phyloP scores from a whole-genome alignment of 2,888 invertebrate species.

The Tiliacea citrago region DNA sequence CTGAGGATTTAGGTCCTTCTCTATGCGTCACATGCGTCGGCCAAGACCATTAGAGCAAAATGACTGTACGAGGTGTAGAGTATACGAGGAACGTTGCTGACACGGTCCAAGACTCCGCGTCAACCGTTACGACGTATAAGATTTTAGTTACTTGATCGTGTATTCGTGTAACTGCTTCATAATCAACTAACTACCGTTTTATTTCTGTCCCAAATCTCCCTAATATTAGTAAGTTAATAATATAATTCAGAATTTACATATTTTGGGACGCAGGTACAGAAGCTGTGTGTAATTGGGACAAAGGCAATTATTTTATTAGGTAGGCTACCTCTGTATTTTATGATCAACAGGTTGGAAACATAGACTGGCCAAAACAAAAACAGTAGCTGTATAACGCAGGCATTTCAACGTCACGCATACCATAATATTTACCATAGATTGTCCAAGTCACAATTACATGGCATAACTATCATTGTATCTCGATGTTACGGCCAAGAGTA shows the following conservation, averaged over 20 bases:
- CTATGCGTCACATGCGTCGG: slow-evolving; percentile 61
- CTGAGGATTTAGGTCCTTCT: slow-evolving; percentile 58
- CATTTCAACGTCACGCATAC: slow-evolving; percentile 12
- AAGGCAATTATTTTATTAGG: slow-evolving; percentile 23
- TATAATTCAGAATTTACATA: slow-evolving; percentile 48
- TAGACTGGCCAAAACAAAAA: not conserved
- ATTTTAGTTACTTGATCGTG: slow-evolving; percentile 82
- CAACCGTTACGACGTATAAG: slow-evolving; percentile 77
- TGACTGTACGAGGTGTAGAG: slow-evolving; percentile 73
- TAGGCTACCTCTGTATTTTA: not conserved
- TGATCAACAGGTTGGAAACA: slow-evolving; percentile 27
- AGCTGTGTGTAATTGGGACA: slow-evolving; percentile 27
- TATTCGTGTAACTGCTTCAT: slow-evolving; percentile 67
- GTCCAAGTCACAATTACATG: slow-evolving; percentile 47
- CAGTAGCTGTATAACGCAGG: not conserved
- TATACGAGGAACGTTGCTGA: slow-evolving; percentile 73
- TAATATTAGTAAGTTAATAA: slow-evolving; percentile 52
- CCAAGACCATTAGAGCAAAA: slow-evolving; percentile 82
- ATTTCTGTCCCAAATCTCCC: slow-evolving; percentile 38
- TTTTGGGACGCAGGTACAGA: slow-evolving; percentile 24
- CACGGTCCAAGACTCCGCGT: slow-evolving; percentile 75
- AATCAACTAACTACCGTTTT: slow-evolving; percentile 55
- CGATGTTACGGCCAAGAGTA: slow-evolving; percentile 51
- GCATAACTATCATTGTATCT: slow-evolving; percentile 49
- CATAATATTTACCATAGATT: slow-evolving; percentile 34